Conservation (phyloP, 2,888 invertebrate species). For the Aplocera efformata region DNA sequence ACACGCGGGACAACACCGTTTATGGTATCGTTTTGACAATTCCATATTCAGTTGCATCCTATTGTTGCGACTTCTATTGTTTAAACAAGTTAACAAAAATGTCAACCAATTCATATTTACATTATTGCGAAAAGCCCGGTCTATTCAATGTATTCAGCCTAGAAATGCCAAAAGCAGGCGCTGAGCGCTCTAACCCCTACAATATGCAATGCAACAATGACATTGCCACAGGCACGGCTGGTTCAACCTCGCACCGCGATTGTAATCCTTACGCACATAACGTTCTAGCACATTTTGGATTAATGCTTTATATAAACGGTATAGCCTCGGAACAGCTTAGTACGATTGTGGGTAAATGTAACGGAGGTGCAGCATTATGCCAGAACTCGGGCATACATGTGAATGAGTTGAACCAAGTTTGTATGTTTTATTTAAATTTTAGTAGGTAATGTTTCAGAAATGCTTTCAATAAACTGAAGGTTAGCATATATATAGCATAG, state of each 20-base stretch:
- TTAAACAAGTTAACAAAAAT: neutral
- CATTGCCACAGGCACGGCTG: constrained; percentile 10
- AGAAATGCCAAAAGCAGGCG: constrained; percentile 20
- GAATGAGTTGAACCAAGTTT: neutral
- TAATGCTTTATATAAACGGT: constrained; percentile 4
- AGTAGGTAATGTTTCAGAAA: no score
- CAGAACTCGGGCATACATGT: constrained; percentile 11
- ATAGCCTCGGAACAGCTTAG: constrained; percentile 12
- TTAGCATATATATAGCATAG: no score
- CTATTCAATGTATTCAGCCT: constrained; percentile 17
- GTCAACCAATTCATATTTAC: constrained; percentile 7
- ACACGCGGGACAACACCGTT: constrained; percentile 5
- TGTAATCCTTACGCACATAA: neutral
- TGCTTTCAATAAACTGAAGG: no score
- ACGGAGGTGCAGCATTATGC: constrained; percentile 12
- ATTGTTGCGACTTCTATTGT: no score
- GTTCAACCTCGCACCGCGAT: constrained; percentile 1
- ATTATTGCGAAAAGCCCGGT: constrained; percentile 5
- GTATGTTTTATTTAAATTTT: neutral
- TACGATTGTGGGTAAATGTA: constrained; percentile 17
- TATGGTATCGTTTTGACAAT: no score
- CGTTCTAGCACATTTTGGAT: constrained; percentile 6
- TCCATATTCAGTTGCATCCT: no score
- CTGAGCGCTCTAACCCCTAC: constrained; percentile 14
- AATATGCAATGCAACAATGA: constrained; percentile 20